phyloP scores from a whole-genome alignment of 2,888 invertebrate species.

The Oxystoma pomonae region DNA sequence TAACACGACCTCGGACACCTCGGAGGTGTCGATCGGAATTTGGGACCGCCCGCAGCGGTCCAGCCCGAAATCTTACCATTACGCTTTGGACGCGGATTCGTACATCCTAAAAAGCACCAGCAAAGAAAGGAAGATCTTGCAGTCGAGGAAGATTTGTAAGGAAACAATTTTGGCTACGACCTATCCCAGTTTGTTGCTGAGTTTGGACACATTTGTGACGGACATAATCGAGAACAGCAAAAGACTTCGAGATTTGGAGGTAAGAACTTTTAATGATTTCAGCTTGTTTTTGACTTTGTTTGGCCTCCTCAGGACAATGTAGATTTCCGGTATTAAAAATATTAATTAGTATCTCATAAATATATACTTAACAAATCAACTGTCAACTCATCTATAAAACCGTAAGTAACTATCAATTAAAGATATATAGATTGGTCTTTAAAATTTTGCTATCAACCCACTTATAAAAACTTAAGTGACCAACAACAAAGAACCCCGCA shows the following conservation, averaged over 20 bases:
- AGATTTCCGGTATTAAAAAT: no score
- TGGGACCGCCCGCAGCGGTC: constrained; percentile 59
- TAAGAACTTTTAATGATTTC: constrained; percentile 37
- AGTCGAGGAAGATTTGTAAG: constrained; percentile 62
- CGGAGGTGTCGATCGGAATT: constrained; percentile 53
- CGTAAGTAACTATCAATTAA: no score
- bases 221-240: constrained; percentile 64
- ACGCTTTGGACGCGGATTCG: constrained; percentile 44
- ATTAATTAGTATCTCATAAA: no score
- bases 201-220: constrained; percentile 62
- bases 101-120: constrained; percentile 33
- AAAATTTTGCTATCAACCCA: no score
- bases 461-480: no score
- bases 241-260: constrained; percentile 63
- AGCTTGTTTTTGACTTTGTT: no score
- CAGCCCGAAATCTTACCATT: constrained; percentile 48
- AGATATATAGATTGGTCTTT: no score
- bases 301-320: no score
- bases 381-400: no score
- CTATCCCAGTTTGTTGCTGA: constrained; percentile 60
- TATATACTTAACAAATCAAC: no score
- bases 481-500: no score
- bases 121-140: constrained; percentile 47
- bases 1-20: constrained; percentile 41
- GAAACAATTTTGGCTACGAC: constrained; percentile 55